A percentile compares a stretch with the other conserved stretches of the same genome.
Evolutionary conservation across 2,888 invertebrate genomes (phyloP).

Genomic region (Timema cristinae): DNA sequence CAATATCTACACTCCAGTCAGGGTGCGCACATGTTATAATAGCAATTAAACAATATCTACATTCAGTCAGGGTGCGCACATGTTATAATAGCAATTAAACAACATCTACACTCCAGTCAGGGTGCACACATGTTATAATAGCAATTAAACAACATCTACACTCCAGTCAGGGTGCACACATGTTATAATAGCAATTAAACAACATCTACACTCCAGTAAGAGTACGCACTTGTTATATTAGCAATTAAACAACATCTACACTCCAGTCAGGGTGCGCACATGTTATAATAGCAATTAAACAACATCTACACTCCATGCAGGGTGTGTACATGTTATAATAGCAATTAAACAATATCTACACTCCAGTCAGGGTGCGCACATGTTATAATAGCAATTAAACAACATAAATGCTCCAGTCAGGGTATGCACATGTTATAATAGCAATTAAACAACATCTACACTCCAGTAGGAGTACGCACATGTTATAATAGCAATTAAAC

Average conservation of each 20-base stretch:
- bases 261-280: constrained; percentile 61
- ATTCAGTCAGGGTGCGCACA: constrained; percentile 59
- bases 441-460: constrained; percentile 53
- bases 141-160: constrained; percentile 53
- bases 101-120: constrained; percentile 71
- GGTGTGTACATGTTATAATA: constrained; percentile 41
- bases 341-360: constrained; percentile 53
- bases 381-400: no score
- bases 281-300: no score
- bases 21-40: constrained; percentile 44
- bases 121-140: constrained; percentile 41
- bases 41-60: constrained; percentile 51
- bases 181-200: no score
- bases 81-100: no score
- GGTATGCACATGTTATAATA: constrained; percentile 41
- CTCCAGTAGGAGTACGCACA: constrained; percentile 61
- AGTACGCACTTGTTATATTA: constrained; percentile 41
- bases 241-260: constrained; percentile 53
- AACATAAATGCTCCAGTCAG: constrained; percentile 71
- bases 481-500: no score
- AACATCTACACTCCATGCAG: constrained; percentile 71
- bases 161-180: constrained; percentile 61
- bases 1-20: constrained; percentile 68
- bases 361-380: constrained; percentile 61
- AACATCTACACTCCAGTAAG: constrained; percentile 71